phyloP scores from a whole-genome alignment of 2,888 invertebrate species.

The Heteromurus nitidus region DNA sequence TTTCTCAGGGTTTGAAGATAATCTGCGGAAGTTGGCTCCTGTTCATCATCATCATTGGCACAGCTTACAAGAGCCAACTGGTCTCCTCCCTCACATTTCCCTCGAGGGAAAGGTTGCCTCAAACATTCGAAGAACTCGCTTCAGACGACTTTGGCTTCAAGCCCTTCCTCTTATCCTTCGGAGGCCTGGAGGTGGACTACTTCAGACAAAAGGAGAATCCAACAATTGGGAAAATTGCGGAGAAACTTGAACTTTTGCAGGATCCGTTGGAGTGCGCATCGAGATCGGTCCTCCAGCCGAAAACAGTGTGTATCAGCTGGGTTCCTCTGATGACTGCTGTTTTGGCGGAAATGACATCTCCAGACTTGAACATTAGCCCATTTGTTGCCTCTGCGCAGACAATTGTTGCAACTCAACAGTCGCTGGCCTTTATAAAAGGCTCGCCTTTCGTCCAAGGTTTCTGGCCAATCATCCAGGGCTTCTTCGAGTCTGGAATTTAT shows the following conservation, averaged over 20 bases:
- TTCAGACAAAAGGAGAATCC: background rate
- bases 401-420: background rate
- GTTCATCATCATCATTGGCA: constrained; percentile 6
- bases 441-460: constrained; percentile 36
- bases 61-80: constrained; percentile 13
- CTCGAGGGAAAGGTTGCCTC: background rate
- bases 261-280: background rate
- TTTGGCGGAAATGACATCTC: background rate
- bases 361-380: constrained; percentile 9
- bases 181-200: background rate
- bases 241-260: background rate
- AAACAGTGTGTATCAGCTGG: constrained; percentile 31
- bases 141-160: background rate
- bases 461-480: constrained; percentile 8
- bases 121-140: background rate
- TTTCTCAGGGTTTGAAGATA: background rate
- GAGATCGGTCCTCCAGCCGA: background rate
- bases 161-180: background rate
- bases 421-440: constrained; percentile 6
- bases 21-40: background rate
- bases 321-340: background rate
- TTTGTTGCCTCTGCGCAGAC: background rate
- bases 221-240: background rate
- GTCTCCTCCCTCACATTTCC: constrained; percentile 18
- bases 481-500: constrained; percentile 44